These are phyloP conservation scores for Gulo gulo DNA, from an alignment of 2,113 vertebrate species.

Conservation along the genomic window DNA sequence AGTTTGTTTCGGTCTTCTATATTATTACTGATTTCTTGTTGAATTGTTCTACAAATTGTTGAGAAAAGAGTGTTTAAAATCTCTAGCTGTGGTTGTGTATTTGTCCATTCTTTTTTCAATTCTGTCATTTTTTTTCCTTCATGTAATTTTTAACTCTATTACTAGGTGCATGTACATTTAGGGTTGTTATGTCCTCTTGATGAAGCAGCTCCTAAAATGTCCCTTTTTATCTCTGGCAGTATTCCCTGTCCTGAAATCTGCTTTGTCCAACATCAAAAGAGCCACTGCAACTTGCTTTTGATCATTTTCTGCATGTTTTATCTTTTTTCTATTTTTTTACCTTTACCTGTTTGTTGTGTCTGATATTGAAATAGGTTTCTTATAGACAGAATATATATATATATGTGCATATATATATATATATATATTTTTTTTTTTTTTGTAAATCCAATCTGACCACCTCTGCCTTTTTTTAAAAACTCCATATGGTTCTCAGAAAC, in stretches of 20 bases:
- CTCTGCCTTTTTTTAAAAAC: background rate
- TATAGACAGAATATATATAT: background rate
- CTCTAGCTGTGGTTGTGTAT: background rate
- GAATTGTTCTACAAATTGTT: background rate
- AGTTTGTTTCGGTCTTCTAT: background rate
- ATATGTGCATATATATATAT: background rate
- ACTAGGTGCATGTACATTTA: background rate
- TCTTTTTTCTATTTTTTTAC: background rate
- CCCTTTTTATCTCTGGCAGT: background rate
- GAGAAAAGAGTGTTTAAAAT: background rate
- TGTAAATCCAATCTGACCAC: background rate
- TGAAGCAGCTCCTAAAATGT: background rate
- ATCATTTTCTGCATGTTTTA: background rate
- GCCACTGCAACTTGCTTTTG: background rate
- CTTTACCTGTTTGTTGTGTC: background rate
- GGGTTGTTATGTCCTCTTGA: background rate
- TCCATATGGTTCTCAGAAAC: background rate
- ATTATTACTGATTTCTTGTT: background rate
- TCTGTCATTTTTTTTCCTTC: background rate
- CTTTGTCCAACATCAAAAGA: background rate
- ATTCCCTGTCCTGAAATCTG: background rate
- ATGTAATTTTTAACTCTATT: background rate
- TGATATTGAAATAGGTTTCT: background rate
- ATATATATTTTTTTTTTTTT: background rate
- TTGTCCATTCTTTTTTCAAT: background rate